phyloP scores from a whole-genome alignment of 2,797 vertebrate genomes.

The Lepidocolaptes lacrymiger region DNA sequence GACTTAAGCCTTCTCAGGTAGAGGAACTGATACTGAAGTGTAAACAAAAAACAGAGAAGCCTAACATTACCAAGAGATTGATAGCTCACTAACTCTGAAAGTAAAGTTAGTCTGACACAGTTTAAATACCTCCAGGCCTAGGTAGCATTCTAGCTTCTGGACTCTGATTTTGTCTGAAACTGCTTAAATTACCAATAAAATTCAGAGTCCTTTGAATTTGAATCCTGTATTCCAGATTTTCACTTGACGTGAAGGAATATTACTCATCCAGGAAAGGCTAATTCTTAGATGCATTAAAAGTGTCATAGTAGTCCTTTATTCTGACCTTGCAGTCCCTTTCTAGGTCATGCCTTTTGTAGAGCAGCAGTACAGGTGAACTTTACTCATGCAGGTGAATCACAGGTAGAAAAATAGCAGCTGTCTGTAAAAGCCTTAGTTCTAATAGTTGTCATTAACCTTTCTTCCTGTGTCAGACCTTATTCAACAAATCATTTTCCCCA shows the following conservation, averaged over 20 bases:
- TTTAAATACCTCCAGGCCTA: neutral
- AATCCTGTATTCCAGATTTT: neutral
- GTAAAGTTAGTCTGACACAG: neutral
- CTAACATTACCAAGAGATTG: neutral
- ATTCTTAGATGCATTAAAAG: neutral
- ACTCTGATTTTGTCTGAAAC: neutral
- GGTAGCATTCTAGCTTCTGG: neutral
- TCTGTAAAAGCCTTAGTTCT: neutral
- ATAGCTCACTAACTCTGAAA: neutral
- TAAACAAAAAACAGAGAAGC: neutral
- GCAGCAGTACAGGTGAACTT: neutral
- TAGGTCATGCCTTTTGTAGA: neutral
- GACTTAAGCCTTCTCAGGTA: neutral
- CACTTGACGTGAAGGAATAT: neutral
- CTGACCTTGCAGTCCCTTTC: neutral
- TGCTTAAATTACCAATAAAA: neutral
- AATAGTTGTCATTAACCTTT: slow-evolving; percentile 16
- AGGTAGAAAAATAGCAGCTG: neutral
- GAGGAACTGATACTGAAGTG: slow-evolving; percentile 7
- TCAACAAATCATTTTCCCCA: neutral
- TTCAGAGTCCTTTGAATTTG: neutral
- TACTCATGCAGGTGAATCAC: neutral
- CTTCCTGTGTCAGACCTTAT: neutral
- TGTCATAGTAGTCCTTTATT: neutral
- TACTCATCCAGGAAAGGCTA: neutral